Percentiles rank a stretch among this genome's conserved stretches.
Conservation (phyloP, 2,113 vertebrate species). For the Anolis sagrei region DNA sequence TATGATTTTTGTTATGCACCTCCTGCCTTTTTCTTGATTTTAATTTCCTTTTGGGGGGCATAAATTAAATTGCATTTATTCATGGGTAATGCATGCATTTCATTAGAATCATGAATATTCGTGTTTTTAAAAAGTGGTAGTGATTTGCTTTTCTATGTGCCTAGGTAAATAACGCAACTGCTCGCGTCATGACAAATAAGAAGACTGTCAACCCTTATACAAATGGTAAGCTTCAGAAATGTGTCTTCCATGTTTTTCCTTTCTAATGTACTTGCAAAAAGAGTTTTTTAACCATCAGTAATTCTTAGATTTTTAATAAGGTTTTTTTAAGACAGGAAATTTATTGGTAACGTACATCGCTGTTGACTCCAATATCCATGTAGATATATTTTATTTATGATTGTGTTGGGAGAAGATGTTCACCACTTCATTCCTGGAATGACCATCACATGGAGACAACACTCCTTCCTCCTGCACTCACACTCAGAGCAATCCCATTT, state of each 20-base stretch:
- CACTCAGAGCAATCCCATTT: too few relatives aligned
- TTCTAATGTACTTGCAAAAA: neutral
- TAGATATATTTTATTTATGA: too few relatives aligned
- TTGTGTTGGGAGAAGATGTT: too few relatives aligned
- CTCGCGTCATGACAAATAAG: slow-evolving; percentile 98
- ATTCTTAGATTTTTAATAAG: neutral
- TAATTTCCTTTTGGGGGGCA: slow-evolving; percentile 36
- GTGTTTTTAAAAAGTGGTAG: slow-evolving; percentile 36
- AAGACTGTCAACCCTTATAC: slow-evolving; percentile 97
- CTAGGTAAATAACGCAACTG: slow-evolving; percentile 98
- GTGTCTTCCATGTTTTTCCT: neutral
- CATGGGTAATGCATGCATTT: slow-evolving; percentile 86
- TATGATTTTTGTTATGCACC: slow-evolving; percentile 88
- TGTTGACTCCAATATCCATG: too few relatives aligned
- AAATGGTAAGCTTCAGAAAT: slow-evolving; percentile 85
- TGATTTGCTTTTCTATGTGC: slow-evolving; percentile 82
- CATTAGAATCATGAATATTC: slow-evolving; percentile 47
- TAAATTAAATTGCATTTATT: slow-evolving; percentile 82
- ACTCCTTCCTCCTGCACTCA: too few relatives aligned
- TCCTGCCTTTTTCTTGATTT: slow-evolving; percentile 72
- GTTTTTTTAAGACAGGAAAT: neutral
- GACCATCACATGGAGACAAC: too few relatives aligned
- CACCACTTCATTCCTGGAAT: too few relatives aligned
- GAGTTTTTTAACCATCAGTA: neutral
- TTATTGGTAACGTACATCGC: too few relatives aligned